phyloP scores from a whole-genome alignment of 2,888 invertebrate genomes.

The Entomobrya proxima region DNA sequence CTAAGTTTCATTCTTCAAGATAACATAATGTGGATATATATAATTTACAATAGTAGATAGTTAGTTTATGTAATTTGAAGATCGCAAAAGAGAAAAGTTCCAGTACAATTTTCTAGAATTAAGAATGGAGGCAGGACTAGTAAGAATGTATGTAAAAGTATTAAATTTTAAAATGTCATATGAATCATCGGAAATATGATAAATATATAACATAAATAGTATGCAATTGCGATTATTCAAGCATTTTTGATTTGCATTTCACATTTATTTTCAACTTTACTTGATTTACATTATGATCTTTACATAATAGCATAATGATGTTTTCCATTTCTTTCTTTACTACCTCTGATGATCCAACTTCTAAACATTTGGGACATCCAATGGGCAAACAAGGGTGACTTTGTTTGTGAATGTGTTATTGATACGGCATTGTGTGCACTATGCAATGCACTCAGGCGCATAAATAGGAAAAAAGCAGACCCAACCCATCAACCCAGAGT shows the following conservation, averaged over 20 bases:
- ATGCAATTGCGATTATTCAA: no score
- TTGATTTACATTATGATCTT: no score
- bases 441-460: conserved; percentile 60
- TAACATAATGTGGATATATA: neutral
- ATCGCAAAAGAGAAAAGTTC: neutral
- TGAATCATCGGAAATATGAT: neutral
- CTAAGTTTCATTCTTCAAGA: neutral
- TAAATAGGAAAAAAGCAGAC: conserved; percentile 35
- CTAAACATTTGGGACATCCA: conserved; percentile 8
- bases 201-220: no score
- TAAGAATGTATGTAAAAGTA: neutral
- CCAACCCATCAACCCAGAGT: conserved; percentile 48
- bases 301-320: neutral
- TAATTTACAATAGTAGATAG: no score
- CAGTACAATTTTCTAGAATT: conserved; percentile 1
- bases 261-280: no score
- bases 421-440: conserved; percentile 59
- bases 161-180: neutral
- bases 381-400: conserved; percentile 43
- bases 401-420: conserved; percentile 59
- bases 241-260: no score
- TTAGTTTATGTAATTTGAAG: neutral
- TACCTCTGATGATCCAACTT: neutral
- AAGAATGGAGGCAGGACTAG: neutral
- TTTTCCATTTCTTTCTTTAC: neutral